Percentiles rank a stretch among this genome's conserved stretches.
These are phyloP conservation scores for Morpho helenor DNA, from an alignment of 2,888 invertebrate genomes.

Conservation along the genomic window DNA sequence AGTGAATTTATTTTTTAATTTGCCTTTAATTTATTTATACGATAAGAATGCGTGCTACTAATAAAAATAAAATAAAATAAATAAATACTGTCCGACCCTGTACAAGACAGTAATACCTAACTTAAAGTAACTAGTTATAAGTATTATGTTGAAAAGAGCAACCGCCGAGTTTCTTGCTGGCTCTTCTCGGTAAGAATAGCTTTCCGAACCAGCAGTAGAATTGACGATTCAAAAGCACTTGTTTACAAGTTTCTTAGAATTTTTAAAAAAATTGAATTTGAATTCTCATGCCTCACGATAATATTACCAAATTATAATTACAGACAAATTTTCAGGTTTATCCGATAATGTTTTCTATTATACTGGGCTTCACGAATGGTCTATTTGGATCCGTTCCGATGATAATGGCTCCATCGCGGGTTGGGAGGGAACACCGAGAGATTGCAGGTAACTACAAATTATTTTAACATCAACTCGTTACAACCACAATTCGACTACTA, in stretches of 20 bases:
- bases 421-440: conserved; percentile 91
- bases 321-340: conserved; percentile 52
- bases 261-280: neutral
- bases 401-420: conserved; percentile 93
- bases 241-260: neutral
- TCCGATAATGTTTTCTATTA: conserved; percentile 73
- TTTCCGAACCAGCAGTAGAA: too few species aligned
- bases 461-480: too few species aligned
- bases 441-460: conserved; percentile 83
- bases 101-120: neutral
- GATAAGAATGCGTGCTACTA: neutral
- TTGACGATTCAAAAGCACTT: too few species aligned
- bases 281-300: neutral
- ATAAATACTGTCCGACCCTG: neutral
- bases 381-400: conserved; percentile 94
- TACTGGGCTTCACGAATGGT: conserved; percentile 91
- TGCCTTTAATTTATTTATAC: neutral
- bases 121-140: too few species aligned
- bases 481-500: too few species aligned
- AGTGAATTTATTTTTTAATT: conserved; percentile 25
- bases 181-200: too few species aligned
- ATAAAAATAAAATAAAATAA: neutral
- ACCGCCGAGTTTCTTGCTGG: too few species aligned
- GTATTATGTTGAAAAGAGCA: too few species aligned
- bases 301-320: neutral